These are phyloP conservation scores for Globodera ellingtonae DNA, from an alignment of 1,140 invertebrate genomes.

Conservation along the genomic window DNA sequence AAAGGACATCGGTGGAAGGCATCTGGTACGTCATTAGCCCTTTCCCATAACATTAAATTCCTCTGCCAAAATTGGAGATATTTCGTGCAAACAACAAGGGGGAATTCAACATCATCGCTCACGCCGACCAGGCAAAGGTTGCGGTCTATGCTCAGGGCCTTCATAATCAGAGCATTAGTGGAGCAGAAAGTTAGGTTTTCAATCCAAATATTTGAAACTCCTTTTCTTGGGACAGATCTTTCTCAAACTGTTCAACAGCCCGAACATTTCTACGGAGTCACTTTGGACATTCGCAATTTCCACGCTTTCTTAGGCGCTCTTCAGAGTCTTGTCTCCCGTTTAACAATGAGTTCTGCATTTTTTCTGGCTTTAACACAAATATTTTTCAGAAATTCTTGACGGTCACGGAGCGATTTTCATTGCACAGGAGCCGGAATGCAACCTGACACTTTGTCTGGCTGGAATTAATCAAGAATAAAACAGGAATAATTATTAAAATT, in stretches of 20 bases:
- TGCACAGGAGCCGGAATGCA: slow-evolving; percentile 22
- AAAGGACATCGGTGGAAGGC: slow-evolving; percentile 27
- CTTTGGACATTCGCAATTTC: slow-evolving; percentile 17
- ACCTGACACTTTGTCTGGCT: slow-evolving; percentile 23
- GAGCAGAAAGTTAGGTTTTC: background rate
- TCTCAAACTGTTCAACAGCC: background rate
- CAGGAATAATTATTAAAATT: background rate
- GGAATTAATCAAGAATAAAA: slow-evolving; percentile 2
- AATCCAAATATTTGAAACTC: background rate
- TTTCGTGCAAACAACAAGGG: slow-evolving; percentile 20
- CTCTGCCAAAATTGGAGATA: background rate
- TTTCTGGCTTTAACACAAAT: background rate
- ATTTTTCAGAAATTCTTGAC: slow-evolving; percentile 18
- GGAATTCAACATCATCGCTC: slow-evolving; percentile 12
- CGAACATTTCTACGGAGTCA: slow-evolving; percentile 12
- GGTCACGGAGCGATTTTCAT: slow-evolving; percentile 22
- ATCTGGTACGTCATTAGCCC: background rate
- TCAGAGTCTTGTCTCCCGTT: background rate
- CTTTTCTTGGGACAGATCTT: background rate
- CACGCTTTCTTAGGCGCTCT: slow-evolving; percentile 18
- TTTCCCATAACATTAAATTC: slow-evolving; percentile 2
- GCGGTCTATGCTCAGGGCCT: slow-evolving; percentile 14
- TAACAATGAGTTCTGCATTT: slow-evolving; percentile 19
- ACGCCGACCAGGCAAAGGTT: slow-evolving; percentile 23
- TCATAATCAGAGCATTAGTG: slow-evolving; percentile 22